phyloP scores from a whole-genome alignment of 2,113 vertebrate species.

The Pygoscelis antarcticus region DNA sequence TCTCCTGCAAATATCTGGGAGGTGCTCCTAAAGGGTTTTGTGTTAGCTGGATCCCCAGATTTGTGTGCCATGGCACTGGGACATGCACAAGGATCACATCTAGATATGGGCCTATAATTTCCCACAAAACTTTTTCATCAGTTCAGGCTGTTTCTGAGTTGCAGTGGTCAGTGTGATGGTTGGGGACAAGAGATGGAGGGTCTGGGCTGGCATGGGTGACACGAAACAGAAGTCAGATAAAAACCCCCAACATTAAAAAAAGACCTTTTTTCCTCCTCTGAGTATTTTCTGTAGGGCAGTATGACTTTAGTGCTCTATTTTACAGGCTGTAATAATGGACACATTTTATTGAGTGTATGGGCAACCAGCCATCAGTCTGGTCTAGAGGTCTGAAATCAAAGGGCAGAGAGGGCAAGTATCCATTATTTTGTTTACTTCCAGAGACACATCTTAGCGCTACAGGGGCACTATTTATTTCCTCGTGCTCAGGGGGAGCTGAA shows the following conservation, averaged over 20 bases:
- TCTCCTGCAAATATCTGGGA: neutral
- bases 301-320: constrained; percentile 11
- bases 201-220: neutral
- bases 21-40: neutral
- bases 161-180: neutral
- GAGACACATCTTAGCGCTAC: neutral
- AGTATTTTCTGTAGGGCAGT: neutral
- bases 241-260: neutral
- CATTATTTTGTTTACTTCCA: constrained; percentile 46
- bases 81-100: neutral
- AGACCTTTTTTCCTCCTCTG: neutral
- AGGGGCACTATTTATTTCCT: constrained; percentile 31
- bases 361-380: constrained; percentile 13
- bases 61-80: neutral
- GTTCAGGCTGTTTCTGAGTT: neutral
- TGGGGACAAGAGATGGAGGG: neutral
- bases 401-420: constrained; percentile 30
- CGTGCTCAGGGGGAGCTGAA: neutral
- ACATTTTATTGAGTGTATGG: constrained; percentile 29
- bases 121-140: neutral
- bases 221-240: neutral
- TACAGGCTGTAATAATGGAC: constrained; percentile 16
- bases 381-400: constrained; percentile 36
- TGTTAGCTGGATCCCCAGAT: neutral
- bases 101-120: neutral